Conservation (phyloP, 2,113 vertebrate species). For the Tachysurus vachellii region DNA sequence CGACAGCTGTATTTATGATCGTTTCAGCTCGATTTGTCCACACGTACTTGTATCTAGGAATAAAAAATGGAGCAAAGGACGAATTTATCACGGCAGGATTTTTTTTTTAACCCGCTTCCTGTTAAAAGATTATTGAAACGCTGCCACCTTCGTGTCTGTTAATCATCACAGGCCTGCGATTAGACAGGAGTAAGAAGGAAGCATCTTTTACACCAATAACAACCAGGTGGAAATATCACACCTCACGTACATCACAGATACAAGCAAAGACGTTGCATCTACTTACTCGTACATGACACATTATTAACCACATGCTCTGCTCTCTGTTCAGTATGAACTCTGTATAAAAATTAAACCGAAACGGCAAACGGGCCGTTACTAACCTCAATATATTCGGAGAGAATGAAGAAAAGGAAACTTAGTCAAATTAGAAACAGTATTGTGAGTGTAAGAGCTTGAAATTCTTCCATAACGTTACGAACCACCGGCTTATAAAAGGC, state of each 20-base stretch:
- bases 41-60: slow-evolving; percentile 35
- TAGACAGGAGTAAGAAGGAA: slow-evolving; percentile 60
- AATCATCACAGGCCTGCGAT: slow-evolving; percentile 56
- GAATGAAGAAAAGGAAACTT: slow-evolving; percentile 30
- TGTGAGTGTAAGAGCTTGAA: slow-evolving; percentile 22
- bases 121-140: slow-evolving; percentile 65
- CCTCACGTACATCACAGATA: not conserved
- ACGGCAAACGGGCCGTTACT: not conserved
- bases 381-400: slow-evolving; percentile 32
- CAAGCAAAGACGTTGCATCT: not conserved
- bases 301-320: not conserved
- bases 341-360: not conserved
- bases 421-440: slow-evolving; percentile 40
- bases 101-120: slow-evolving; percentile 63
- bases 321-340: not conserved
- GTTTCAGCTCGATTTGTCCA: slow-evolving; percentile 65
- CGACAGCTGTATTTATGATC: slow-evolving; percentile 67
- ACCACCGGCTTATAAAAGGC: slow-evolving; percentile 40
- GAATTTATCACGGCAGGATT: slow-evolving; percentile 61
- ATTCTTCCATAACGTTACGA: slow-evolving; percentile 47
- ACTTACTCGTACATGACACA: not conserved
- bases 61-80: slow-evolving; percentile 55
- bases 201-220: slow-evolving; percentile 51
- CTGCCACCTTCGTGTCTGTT: slow-evolving; percentile 69
- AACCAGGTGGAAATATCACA: slow-evolving; percentile 41